Conservation (phyloP, 2,113 vertebrate genomes). For the Gorsachius goisagi region DNA sequence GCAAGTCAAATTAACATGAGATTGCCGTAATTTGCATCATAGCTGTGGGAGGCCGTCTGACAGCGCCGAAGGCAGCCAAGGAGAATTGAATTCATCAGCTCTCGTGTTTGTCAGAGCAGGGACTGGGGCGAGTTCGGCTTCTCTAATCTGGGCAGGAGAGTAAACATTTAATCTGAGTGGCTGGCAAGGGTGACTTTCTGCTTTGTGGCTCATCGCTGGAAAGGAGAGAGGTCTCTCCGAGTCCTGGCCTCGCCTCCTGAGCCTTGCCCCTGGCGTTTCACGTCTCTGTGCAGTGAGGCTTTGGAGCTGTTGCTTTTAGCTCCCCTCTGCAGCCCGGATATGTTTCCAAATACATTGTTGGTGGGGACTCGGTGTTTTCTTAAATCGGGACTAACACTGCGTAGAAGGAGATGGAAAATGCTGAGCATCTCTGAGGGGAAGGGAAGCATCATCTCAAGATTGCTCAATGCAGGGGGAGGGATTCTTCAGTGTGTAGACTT, state of each 20-base stretch:
- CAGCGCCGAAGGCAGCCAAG: background rate
- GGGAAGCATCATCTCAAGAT: background rate
- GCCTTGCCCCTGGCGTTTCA: background rate
- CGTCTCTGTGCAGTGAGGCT: background rate
- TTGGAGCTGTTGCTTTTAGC: background rate
- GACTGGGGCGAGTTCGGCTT: background rate
- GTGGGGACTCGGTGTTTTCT: background rate
- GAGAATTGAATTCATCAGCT: background rate
- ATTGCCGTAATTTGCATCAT: background rate
- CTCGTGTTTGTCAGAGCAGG: background rate
- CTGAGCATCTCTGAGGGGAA: background rate
- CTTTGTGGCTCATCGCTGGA: background rate
- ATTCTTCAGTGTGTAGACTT: background rate
- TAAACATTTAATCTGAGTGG: background rate
- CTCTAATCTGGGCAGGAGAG: background rate
- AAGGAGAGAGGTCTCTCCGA: background rate
- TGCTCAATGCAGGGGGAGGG: background rate
- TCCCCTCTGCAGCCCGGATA: background rate
- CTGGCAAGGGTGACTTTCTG: background rate
- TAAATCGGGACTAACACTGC: rapidly evolving
- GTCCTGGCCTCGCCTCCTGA: background rate
- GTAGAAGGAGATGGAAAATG: background rate
- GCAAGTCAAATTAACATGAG: background rate
- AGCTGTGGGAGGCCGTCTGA: background rate
- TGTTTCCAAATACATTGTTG: rapidly evolving